These are phyloP conservation scores for Scolanthus callimorphus DNA, from an alignment of 92 coral and sea anemone species.

Conservation along the genomic window DNA sequence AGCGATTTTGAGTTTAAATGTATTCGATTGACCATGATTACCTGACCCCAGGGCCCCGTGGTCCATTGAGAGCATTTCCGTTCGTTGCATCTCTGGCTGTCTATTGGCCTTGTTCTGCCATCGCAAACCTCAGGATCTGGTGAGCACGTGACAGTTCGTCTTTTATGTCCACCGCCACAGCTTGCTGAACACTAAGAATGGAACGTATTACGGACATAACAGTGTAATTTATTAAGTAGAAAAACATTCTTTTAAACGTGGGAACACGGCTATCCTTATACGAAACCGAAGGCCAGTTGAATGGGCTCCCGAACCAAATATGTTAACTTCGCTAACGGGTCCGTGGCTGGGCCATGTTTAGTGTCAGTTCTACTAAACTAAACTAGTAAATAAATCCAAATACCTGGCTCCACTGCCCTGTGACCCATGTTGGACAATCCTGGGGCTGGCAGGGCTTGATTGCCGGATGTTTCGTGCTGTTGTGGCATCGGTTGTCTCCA, in stretches of 20 bases:
- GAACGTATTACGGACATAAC: background rate
- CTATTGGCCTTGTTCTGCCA: slow-evolving; percentile 6
- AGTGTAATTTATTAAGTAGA: background rate
- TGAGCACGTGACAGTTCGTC: slow-evolving; percentile 40
- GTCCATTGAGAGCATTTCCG: slow-evolving; percentile 69
- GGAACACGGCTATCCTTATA: too few relatives aligned
- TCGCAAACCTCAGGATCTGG: slow-evolving; percentile 10
- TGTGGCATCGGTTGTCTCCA: slow-evolving; percentile 20
- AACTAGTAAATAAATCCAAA: too few relatives aligned
- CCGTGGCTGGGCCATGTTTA: too few relatives aligned
- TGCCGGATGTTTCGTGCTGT: slow-evolving; percentile 13
- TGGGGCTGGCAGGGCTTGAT: slow-evolving; percentile 11
- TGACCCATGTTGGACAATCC: slow-evolving; percentile 46
- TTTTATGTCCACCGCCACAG: slow-evolving; percentile 55
- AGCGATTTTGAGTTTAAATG: too few relatives aligned
- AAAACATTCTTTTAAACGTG: background rate
- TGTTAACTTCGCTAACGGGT: background rate
- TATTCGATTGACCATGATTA: too few relatives aligned
- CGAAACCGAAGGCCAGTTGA: too few relatives aligned
- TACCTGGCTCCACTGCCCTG: slow-evolving; percentile 51
- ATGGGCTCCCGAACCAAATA: background rate
- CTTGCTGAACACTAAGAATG: slow-evolving; percentile 59
- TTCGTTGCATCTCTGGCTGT: slow-evolving; percentile 36
- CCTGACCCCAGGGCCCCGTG: slow-evolving; percentile 59
- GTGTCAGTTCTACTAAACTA: too few relatives aligned